Conservation (phyloP, 2,888 invertebrate genomes). For the Mimumesa dahlbomi region DNA sequence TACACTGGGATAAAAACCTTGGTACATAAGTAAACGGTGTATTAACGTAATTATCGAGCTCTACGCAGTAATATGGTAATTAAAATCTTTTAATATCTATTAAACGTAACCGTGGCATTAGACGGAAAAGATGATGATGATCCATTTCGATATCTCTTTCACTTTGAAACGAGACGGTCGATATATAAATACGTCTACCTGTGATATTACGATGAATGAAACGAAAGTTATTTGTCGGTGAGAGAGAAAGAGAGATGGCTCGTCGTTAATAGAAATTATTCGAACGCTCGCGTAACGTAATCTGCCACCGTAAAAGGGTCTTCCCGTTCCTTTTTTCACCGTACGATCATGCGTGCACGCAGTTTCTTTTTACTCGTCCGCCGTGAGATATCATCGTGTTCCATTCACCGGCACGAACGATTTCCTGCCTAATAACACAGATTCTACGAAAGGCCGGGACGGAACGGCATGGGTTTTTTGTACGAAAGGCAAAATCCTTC, state of each 20-base stretch:
- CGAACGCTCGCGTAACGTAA: slow-evolving; percentile 31
- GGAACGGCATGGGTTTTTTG: slow-evolving; percentile 2
- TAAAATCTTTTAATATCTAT: no score
- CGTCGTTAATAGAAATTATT: slow-evolving; percentile 25
- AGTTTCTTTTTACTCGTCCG: slow-evolving; percentile 18
- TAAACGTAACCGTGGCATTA: not conserved
- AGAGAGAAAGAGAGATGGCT: slow-evolving; percentile 26
- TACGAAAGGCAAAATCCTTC: slow-evolving; percentile 2
- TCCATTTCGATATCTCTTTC: not conserved
- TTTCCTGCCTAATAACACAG: slow-evolving; percentile 20
- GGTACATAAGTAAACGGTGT: no score
- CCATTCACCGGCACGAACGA: slow-evolving; percentile 11
- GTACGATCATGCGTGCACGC: slow-evolving; percentile 11
- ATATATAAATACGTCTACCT: no score
- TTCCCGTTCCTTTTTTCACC: slow-evolving; percentile 11
- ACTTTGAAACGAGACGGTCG: not conserved
- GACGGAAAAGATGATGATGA: no score
- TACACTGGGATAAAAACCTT: no score
- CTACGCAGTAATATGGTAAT: no score
- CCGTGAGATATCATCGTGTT: slow-evolving; percentile 30
- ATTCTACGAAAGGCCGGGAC: slow-evolving; percentile 14
- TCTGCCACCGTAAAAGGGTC: slow-evolving; percentile 18
- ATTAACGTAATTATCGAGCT: no score
- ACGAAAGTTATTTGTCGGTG: no score
- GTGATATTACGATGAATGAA: no score